Evolutionary conservation across 2,113 vertebrate species (phyloP).

Genomic region (Irena cyanogastra): DNA sequence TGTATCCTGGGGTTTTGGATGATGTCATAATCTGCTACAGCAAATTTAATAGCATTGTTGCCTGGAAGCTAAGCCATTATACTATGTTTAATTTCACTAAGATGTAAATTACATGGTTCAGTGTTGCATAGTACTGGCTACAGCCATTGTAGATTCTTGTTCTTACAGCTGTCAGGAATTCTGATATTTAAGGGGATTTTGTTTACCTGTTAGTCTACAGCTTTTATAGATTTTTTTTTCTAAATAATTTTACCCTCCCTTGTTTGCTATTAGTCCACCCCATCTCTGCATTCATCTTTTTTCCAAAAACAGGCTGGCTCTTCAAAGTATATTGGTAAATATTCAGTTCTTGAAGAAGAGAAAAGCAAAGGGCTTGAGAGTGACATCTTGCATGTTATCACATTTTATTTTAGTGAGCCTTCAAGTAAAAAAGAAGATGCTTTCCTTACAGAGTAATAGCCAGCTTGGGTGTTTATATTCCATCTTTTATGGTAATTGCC

Average conservation of each 20-base stretch:
- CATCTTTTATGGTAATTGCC: not conserved
- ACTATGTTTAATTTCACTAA: conserved; percentile 79
- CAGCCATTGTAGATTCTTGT: conserved; percentile 55
- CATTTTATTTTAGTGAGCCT: not conserved
- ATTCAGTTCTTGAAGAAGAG: not conserved
- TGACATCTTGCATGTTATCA: not conserved
- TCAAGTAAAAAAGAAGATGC: not conserved
- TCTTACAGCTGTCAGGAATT: conserved; percentile 60
- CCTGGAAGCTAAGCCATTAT: conserved; percentile 77
- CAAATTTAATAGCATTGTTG: conserved; percentile 75
- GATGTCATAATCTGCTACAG: conserved; percentile 77
- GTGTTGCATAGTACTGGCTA: conserved; percentile 61
- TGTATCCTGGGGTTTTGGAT: conserved; percentile 75
- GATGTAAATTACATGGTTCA: conserved; percentile 77
- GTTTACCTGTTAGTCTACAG: conserved; percentile 51
- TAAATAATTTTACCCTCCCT: not conserved
- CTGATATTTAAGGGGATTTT: conserved; percentile 56
- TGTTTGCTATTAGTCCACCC: not conserved
- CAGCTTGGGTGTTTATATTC: not conserved
- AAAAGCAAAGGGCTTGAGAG: not conserved
- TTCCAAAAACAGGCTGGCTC: not conserved
- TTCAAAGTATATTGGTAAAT: not conserved
- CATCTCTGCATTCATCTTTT: not conserved
- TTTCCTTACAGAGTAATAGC: not conserved
- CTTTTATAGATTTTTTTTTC: not conserved